A percentile compares a stretch with the other conserved stretches of the same genome.
These are phyloP conservation scores for Sinocyclocheilus grahami DNA, from an alignment of 2,113 vertebrate species.

Conservation along the genomic window DNA sequence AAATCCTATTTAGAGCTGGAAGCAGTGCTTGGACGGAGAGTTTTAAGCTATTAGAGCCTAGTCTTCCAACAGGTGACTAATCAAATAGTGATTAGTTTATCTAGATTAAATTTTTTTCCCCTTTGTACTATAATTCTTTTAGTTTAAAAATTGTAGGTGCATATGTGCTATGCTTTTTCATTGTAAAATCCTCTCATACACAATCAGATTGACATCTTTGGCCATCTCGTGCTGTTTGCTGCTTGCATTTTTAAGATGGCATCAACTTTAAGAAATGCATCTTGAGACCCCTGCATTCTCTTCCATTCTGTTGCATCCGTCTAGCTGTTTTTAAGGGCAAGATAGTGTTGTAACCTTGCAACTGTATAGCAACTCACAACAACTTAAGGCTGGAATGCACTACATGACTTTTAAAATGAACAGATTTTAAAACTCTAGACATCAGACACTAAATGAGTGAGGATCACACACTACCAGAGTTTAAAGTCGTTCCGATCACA, in stretches of 20 bases:
- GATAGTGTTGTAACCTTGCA: not conserved
- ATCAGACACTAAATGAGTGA: too few species aligned
- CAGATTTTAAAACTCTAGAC: too few species aligned
- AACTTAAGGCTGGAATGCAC: too few species aligned
- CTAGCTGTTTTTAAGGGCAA: not conserved
- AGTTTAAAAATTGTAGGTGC: not conserved
- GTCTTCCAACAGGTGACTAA: not conserved
- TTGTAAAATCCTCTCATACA: not conserved
- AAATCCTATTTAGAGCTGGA: conserved; percentile 4
- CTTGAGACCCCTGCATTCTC: too few species aligned
- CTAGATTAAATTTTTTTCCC: not conserved
- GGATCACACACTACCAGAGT: too few species aligned
- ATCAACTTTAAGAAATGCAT: not conserved
- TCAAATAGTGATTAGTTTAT: not conserved
- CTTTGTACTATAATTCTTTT: not conserved
- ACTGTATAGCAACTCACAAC: too few species aligned
- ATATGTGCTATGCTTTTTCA: not conserved
- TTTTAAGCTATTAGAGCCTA: not conserved
- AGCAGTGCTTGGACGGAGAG: not conserved
- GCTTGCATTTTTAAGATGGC: not conserved
- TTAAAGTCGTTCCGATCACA: too few species aligned
- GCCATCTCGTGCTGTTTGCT: not conserved
- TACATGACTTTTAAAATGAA: too few species aligned
- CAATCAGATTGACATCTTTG: not conserved
- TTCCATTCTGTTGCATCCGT: not conserved